These are phyloP conservation scores for Caiman crocodilus DNA, from an alignment of 2,797 vertebrate genomes.

Conservation along the genomic window DNA sequence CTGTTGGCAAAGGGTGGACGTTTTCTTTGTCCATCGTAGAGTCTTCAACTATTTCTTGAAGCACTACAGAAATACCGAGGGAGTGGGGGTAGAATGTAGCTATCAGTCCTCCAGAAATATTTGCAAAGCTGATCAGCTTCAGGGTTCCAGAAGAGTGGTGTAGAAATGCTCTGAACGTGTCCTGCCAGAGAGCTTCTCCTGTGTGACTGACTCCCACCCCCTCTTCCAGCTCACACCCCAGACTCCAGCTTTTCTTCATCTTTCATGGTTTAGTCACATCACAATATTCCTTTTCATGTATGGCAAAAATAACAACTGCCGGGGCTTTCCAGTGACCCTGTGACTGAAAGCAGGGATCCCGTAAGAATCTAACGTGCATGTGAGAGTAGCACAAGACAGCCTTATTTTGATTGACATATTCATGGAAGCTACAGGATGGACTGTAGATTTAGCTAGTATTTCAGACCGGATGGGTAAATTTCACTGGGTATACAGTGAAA, in stretches of 20 bases:
- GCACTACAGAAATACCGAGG: constrained; percentile 29
- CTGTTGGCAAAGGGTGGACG: constrained; percentile 25
- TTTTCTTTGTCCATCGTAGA: constrained; percentile 54
- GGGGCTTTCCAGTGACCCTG: constrained; percentile 55
- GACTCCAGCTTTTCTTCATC: constrained; percentile 67
- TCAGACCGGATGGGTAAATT: constrained; percentile 77
- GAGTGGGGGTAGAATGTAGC: neutral
- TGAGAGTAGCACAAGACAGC: constrained; percentile 60
- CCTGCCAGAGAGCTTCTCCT: constrained; percentile 33
- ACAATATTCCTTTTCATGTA: constrained; percentile 66
- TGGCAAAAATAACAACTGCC: constrained; percentile 70
- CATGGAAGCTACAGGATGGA: constrained; percentile 62
- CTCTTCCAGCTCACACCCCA: constrained; percentile 49
- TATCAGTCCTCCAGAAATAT: constrained; percentile 12
- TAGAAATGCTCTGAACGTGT: constrained; percentile 38
- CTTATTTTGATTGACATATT: constrained; percentile 77
- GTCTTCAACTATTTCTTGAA: constrained; percentile 58
- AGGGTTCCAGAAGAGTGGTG: constrained; percentile 37
- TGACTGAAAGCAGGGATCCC: constrained; percentile 69
- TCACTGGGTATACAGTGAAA: constrained; percentile 37
- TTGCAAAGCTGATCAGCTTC: constrained; percentile 51
- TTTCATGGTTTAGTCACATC: constrained; percentile 73
- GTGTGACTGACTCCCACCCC: constrained; percentile 50
- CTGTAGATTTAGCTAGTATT: constrained; percentile 80
- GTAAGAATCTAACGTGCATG: constrained; percentile 53